phyloP scores from a whole-genome alignment of 2,797 vertebrate species.

The Adrianichthys oophorus region DNA sequence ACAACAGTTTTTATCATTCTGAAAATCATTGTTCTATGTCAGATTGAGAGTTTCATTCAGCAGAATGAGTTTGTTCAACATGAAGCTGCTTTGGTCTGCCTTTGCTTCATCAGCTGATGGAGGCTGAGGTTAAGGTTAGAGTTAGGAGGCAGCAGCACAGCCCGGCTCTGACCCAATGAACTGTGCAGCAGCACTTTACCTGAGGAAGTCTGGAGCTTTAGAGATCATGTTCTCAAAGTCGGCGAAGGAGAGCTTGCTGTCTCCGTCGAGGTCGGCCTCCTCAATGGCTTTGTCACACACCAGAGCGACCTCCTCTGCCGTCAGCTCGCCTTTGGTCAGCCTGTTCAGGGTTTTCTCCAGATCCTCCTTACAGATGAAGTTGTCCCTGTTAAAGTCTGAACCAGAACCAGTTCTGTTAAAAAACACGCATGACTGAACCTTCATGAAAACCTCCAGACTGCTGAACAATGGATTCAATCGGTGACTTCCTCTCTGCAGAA shows the following conservation, averaged over 20 bases:
- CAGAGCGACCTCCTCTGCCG: slow-evolving; percentile 86
- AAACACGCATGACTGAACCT: too few species aligned
- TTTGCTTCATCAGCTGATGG: neutral
- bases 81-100: too few species aligned
- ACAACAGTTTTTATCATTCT: too few species aligned
- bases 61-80: too few species aligned
- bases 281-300: slow-evolving; percentile 95
- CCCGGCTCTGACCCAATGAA: too few species aligned
- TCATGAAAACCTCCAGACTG: too few species aligned
- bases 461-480: too few species aligned
- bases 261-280: slow-evolving; percentile 93
- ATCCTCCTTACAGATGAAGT: slow-evolving; percentile 94
- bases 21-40: too few species aligned
- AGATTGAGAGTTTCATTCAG: too few species aligned
- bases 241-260: slow-evolving; percentile 88
- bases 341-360: slow-evolving; percentile 87
- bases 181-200: slow-evolving; percentile 21
- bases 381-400: slow-evolving; percentile 94
- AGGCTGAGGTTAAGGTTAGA: neutral
- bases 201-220: slow-evolving; percentile 95
- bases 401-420: neutral
- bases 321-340: slow-evolving; percentile 91
- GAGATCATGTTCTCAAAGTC: slow-evolving; percentile 98
- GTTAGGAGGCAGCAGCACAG: too few species aligned
- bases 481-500: too few species aligned